Evolutionary conservation across 2,113 vertebrate species (phyloP).

Genomic region (Nothoprocta pentlandii): DNA sequence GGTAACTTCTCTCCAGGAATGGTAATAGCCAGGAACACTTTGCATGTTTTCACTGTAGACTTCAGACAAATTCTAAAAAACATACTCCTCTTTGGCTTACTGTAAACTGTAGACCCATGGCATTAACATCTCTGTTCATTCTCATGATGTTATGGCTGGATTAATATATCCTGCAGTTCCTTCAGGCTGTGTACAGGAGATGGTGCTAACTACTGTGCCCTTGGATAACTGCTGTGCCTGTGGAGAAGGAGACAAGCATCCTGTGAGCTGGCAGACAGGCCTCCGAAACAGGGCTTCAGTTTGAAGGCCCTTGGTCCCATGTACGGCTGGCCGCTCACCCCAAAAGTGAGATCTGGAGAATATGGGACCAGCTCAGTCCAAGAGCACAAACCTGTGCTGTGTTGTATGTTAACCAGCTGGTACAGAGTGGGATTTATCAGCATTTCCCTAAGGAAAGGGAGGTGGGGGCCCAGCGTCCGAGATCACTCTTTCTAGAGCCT

Average conservation of each 20-base stretch:
- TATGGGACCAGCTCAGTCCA: not conserved
- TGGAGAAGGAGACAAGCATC: not conserved
- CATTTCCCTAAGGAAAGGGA: not conserved
- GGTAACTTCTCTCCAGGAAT: not conserved
- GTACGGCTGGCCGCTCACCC: not conserved
- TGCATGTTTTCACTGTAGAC: not conserved
- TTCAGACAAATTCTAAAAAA: not conserved
- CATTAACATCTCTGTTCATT: not conserved
- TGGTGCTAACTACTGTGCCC: not conserved
- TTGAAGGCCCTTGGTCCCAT: rapidly evolving
- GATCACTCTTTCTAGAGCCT: not conserved
- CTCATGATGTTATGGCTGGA: not conserved
- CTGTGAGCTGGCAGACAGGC: not conserved
- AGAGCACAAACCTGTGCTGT: rapidly evolving
- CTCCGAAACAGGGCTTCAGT: not conserved
- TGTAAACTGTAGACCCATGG: not conserved
- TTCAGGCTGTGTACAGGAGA: not conserved
- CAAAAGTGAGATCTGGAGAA: not conserved
- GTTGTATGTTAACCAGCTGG: not conserved
- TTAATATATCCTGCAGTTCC: not conserved
- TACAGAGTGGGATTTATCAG: rapidly evolving
- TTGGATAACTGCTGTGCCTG: no score
- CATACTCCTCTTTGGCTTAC: not conserved
- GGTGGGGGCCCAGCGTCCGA: not conserved
- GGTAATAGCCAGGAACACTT: rapidly evolving